Evolutionary conservation across 2,797 vertebrate species (phyloP).

Genomic region (Phoebastria nigripes): DNA sequence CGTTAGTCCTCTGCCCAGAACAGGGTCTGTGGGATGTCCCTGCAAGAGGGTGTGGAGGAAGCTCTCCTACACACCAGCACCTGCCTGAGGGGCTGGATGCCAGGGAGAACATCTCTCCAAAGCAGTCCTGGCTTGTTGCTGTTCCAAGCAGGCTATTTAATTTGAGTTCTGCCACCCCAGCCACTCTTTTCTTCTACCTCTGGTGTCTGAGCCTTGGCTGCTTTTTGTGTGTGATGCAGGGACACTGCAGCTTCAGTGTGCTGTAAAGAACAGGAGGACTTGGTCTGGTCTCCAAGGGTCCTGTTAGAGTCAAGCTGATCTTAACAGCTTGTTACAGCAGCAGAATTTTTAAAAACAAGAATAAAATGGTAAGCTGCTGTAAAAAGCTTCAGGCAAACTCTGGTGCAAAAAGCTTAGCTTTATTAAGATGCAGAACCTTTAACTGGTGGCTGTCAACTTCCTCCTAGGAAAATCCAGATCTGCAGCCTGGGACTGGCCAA

Average conservation of each 20-base stretch:
- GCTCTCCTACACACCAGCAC: not conserved
- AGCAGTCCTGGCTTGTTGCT: not conserved
- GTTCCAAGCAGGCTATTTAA: not conserved
- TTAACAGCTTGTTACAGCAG: not conserved
- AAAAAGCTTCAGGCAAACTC: not conserved
- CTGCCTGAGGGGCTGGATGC: not conserved
- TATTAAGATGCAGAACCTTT: not conserved
- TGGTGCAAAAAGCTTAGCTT: not conserved
- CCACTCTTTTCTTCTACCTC: not conserved
- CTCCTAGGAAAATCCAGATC: constrained; percentile 22
- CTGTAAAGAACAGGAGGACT: not conserved
- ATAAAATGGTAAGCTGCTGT: not conserved
- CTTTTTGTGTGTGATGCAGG: not conserved
- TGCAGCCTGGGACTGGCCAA: constrained; percentile 61
- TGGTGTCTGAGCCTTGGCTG: not conserved
- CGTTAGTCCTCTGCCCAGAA: not conserved
- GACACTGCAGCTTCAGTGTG: not conserved
- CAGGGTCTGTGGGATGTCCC: not conserved
- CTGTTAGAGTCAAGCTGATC: not conserved
- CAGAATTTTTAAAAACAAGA: not conserved
- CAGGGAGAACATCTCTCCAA: not conserved
- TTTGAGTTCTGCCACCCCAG: not conserved
- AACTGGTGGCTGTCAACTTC: not conserved
- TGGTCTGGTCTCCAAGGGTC: not conserved
- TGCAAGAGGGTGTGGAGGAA: not conserved